Conservation (phyloP, 2,888 invertebrate genomes). For the Deilephila porcellus region DNA sequence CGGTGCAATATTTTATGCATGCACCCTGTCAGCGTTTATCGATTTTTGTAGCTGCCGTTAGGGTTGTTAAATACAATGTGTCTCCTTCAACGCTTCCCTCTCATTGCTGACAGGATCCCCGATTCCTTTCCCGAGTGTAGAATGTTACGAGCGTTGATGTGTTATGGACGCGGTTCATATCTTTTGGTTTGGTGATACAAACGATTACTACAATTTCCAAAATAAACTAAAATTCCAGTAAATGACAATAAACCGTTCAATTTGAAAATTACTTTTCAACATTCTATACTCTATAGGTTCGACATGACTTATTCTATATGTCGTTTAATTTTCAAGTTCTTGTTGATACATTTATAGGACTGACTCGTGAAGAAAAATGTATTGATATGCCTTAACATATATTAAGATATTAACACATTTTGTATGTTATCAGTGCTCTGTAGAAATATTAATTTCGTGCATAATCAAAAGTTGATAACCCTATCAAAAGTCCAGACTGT, state of each 20-base stretch:
- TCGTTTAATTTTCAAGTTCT: too few relatives aligned
- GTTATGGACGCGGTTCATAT: neutral
- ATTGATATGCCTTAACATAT: too few relatives aligned
- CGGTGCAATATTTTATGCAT: constrained; percentile 18
- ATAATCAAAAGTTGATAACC: neutral
- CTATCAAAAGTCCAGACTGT: neutral
- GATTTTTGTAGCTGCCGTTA: constrained; percentile 31
- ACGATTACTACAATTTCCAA: too few relatives aligned
- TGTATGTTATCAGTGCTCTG: neutral
- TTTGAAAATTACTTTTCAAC: too few relatives aligned
- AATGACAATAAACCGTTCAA: too few relatives aligned
- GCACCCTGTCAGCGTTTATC: constrained; percentile 5
- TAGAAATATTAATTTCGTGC: neutral
- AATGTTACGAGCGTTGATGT: constrained; percentile 34
- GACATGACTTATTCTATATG: too few relatives aligned
- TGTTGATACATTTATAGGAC: too few relatives aligned
- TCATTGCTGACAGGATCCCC: constrained; percentile 29
- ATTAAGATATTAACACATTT: too few relatives aligned
- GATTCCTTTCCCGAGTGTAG: constrained; percentile 55
- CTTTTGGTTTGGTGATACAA: neutral
- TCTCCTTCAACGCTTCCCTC: constrained; percentile 46
- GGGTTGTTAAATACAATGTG: constrained; percentile 57
- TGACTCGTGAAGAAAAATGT: too few relatives aligned
- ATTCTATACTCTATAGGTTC: too few relatives aligned
- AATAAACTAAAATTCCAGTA: too few relatives aligned